phyloP scores from a whole-genome alignment of 1,140 invertebrate species.

The Gryon sp. region DNA sequence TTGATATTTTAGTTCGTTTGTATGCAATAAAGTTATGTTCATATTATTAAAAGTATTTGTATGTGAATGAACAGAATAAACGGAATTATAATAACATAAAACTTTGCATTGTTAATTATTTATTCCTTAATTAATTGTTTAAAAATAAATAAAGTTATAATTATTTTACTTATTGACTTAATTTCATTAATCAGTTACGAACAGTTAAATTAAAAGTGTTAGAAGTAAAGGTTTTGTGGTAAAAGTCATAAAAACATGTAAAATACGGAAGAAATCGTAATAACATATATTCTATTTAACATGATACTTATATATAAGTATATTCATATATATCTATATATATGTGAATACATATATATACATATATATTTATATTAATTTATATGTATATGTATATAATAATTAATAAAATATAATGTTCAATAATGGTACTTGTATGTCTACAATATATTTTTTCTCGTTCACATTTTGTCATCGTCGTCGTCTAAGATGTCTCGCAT shows the following conservation, averaged over 20 bases:
- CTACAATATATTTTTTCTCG: constrained; percentile 71
- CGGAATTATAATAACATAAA: no score
- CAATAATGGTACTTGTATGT: constrained; percentile 75
- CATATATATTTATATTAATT: constrained; percentile 56
- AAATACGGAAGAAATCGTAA: constrained; percentile 69
- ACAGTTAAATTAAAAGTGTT: not conserved
- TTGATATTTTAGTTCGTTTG: no score
- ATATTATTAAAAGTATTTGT: no score
- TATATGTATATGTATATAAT: constrained; percentile 72
- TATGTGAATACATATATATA: constrained; percentile 66
- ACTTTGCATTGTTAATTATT: no score
- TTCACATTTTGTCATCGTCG: constrained; percentile 70
- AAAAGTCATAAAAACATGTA: constrained; percentile 23
- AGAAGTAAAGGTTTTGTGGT: not conserved
- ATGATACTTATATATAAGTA: constrained; percentile 74
- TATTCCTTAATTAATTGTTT: no score
- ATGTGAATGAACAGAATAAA: no score
- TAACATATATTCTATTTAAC: constrained; percentile 77
- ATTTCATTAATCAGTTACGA: not conserved
- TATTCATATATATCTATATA: constrained; percentile 68
- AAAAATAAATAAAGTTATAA: no score
- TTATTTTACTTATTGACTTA: not conserved
- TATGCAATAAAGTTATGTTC: no score
- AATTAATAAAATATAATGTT: constrained; percentile 78
- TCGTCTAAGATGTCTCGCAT: constrained; percentile 65